Conservation (phyloP, 2,113 vertebrate species). For the Peromyscus polionotus region DNA sequence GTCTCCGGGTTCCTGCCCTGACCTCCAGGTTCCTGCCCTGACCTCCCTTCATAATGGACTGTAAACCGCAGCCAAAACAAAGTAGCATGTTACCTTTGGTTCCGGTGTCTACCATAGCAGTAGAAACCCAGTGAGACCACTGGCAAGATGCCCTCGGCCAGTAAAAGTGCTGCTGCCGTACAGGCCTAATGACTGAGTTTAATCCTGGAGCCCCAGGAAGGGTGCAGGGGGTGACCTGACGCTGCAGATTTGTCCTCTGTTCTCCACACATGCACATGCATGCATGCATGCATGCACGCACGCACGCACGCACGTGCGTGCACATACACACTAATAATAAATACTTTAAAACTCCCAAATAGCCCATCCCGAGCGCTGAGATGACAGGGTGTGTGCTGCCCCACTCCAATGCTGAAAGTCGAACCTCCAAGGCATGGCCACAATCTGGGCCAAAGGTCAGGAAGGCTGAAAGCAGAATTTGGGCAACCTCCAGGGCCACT, state of each 20-base stretch:
- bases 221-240: not conserved
- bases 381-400: not conserved
- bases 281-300: not conserved
- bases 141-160: not conserved
- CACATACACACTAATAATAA: not conserved
- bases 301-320: accelerated
- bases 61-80: not conserved
- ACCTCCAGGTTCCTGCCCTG: not conserved
- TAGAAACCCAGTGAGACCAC: not conserved
- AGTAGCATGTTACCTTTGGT: not conserved
- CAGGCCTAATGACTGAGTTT: not conserved
- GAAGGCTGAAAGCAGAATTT: too few relatives aligned
- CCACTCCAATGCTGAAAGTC: not conserved
- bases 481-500: not conserved
- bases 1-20: not conserved
- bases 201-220: not conserved
- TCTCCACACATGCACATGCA: not conserved
- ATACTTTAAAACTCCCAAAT: not conserved
- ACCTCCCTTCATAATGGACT: not conserved
- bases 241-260: not conserved
- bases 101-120: not conserved
- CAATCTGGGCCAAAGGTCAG: not conserved
- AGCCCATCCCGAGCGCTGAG: not conserved
- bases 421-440: not conserved
- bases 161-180: too few relatives aligned